Evolutionary conservation across 2,888 invertebrate genomes (phyloP), one percentile per base, ranked within the genome.

Genomic region (Drosophila meridiana): DNA sequence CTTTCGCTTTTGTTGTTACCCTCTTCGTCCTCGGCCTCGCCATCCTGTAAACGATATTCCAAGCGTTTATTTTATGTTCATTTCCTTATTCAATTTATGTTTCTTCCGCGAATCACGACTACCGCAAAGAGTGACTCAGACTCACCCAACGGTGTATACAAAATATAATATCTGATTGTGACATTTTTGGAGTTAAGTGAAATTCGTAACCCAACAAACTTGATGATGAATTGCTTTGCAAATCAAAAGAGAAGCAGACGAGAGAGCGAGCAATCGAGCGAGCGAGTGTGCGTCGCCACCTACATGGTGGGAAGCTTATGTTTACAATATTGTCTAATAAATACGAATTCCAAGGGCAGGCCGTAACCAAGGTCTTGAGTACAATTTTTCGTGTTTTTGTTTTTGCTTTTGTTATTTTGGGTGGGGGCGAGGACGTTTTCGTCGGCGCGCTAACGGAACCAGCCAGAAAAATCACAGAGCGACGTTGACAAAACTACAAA

Each of bases 1-100:
- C 86, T 89, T 62, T 92, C 92, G 76, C 84, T 80, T 86, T 92
- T 93, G 65, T 86, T 87, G 47, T 80, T 79, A 28, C 90, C 92
- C 68, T 93, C 93, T 55, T 93, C 93, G 80, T 93, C 93, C 13
- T 93, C 93, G 56, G 91, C 90, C 73, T 93, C 93, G 72, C 91
- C 92, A 76, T 93, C 93, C 92, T 92, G 73, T 0, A 82, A 78
- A 56, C 7, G 26, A 40, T 30, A 52, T 47, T 20, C 20, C 34
- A n/a, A 32, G 48, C 28, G 32, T 57, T 26, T 56, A 7, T 26
- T 40, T 63, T 57, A 53, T 56, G 9, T 11, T 36, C 53, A 58
- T 61, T 47, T 32, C 26, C 28, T 30, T 20, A 26, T 69, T 57
- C 20, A 9, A 20, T 47, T 55, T 50, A 34, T 47, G n/a, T 30